These are phyloP conservation scores for Thecophora atra DNA, from an alignment of 2,888 invertebrate species.

Conservation along the genomic window DNA sequence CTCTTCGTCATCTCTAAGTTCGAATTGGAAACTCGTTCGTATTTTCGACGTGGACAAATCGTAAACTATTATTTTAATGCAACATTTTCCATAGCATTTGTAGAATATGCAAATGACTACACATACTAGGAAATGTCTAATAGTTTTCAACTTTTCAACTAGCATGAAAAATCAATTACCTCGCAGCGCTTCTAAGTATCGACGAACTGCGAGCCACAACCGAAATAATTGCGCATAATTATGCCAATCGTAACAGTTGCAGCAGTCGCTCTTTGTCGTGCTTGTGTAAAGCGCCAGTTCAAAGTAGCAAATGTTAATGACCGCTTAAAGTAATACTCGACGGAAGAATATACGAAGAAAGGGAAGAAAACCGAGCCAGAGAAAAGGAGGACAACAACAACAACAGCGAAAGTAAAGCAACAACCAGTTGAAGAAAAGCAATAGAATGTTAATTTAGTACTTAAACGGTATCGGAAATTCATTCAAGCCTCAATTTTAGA, in stretches of 20 bases:
- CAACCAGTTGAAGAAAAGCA: not conserved
- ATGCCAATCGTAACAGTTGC: not conserved
- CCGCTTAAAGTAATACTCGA: not conserved
- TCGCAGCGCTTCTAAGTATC: conserved; percentile 23
- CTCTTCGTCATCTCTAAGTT: too few species aligned
- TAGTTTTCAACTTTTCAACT: conserved; percentile 24
- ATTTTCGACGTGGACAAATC: conserved; percentile 1
- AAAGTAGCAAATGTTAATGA: conserved; percentile 1
- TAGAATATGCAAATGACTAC: conserved; percentile 42
- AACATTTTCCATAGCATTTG: conserved; percentile 4
- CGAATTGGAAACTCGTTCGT: too few species aligned
- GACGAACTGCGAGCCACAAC: not conserved
- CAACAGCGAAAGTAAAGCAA: not conserved
- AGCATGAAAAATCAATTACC: conserved; percentile 33
- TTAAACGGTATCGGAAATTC: not conserved
- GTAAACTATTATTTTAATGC: not conserved
- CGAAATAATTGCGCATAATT: conserved; percentile 13
- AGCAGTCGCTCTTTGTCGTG: not conserved
- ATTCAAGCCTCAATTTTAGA: not conserved
- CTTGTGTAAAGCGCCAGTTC: conserved; percentile 1
- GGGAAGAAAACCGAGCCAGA: too few species aligned
- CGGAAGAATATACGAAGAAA: too few species aligned
- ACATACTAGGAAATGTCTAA: conserved; percentile 36
- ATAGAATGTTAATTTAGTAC: conserved; percentile 1
- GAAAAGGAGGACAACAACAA: too few species aligned